A percentile compares a stretch with the other conserved stretches of the same genome.
Evolutionary conservation across 2,113 vertebrate species (phyloP).

Genomic region (Notiomystis cincta): DNA sequence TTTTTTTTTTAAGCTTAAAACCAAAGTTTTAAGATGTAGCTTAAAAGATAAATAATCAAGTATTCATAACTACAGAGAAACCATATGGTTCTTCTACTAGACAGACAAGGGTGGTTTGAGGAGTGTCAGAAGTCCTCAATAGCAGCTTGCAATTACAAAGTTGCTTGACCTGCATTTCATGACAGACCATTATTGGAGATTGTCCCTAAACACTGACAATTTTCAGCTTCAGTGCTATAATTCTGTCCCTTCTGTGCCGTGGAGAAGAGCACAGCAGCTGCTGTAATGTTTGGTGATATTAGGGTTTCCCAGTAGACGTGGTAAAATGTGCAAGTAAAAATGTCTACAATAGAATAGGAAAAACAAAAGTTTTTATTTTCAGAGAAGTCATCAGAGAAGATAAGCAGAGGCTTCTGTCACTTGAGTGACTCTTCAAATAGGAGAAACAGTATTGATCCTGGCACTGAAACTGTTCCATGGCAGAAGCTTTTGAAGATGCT

Average conservation of each 20-base stretch:
- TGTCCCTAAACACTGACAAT: background rate
- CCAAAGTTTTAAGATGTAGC: background rate
- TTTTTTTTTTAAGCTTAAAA: background rate
- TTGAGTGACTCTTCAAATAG: background rate
- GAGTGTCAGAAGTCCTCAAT: background rate
- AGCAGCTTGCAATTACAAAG: background rate
- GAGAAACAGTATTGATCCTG: background rate
- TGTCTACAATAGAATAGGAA: background rate
- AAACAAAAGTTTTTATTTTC: background rate
- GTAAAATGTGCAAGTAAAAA: background rate
- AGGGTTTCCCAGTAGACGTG: background rate
- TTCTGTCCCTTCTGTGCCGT: background rate
- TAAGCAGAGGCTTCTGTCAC: background rate
- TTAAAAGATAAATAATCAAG: background rate
- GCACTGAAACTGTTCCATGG: background rate
- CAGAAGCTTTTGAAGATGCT: background rate
- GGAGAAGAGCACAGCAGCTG: background rate
- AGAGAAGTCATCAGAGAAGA: background rate
- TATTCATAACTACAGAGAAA: background rate
- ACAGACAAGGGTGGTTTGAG: background rate
- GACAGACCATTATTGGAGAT: background rate
- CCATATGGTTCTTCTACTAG: background rate
- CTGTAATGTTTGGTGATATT: background rate
- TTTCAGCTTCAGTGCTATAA: background rate
- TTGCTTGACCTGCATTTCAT: background rate